Conservation (phyloP, 1,140 invertebrate species). For the Ostrea edulis region DNA sequence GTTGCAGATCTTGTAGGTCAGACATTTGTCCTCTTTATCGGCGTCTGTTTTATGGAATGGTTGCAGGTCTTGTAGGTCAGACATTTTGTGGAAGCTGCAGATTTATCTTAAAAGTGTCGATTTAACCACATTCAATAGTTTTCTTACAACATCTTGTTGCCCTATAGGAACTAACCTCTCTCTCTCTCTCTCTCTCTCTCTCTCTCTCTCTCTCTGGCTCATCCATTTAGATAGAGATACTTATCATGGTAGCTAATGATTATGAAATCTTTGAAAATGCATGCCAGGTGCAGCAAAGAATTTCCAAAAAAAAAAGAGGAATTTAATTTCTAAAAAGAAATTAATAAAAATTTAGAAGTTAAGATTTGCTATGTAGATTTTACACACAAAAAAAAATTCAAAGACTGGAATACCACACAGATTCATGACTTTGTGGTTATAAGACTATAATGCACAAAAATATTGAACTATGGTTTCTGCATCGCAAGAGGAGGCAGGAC, state of each 20-base stretch:
- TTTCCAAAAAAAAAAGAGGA: background rate
- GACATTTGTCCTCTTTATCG: background rate
- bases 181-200: constrained; percentile 51
- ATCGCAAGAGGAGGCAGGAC: background rate
- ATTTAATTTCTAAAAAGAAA: background rate
- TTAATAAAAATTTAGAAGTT: background rate
- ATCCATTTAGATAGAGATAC: background rate
- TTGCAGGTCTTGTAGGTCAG: background rate
- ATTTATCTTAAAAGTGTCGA: background rate
- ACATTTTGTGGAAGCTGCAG: background rate
- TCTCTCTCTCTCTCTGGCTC: too few species aligned
- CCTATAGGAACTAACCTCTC: constrained; percentile 30
- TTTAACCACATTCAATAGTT: background rate
- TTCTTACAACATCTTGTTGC: background rate
- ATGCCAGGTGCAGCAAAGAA: background rate
- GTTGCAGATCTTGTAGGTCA: background rate
- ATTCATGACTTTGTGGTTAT: background rate
- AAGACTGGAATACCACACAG: background rate
- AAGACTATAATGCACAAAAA: background rate
- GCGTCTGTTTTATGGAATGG: background rate
- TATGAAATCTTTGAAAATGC: background rate
- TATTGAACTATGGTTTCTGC: background rate
- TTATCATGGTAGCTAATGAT: background rate
- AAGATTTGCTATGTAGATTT: background rate
- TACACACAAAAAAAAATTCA: background rate